These are phyloP conservation scores for Scaptomyza caliginosa DNA, from an alignment of 2,888 invertebrate genomes.

Conservation along the genomic window DNA sequence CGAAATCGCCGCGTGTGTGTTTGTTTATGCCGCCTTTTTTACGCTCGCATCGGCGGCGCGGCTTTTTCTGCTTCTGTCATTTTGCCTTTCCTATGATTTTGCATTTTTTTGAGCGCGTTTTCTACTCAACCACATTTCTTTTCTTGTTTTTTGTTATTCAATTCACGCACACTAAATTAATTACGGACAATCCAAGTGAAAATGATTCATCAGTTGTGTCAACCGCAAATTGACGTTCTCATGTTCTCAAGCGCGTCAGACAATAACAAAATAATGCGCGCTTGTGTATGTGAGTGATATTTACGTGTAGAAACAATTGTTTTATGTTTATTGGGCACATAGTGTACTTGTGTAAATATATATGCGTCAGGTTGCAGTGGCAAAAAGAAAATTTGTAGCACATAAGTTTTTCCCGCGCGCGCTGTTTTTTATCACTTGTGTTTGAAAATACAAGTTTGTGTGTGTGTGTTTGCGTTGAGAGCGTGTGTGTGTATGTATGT, in stretches of 20 bases:
- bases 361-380: constrained; percentile 11
- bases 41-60: constrained; percentile 56
- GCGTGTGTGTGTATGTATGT: constrained; percentile 31
- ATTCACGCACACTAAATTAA: constrained; percentile 17
- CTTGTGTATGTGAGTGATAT: constrained; percentile 13
- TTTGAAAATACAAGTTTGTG: constrained; percentile 5
- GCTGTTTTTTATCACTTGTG: constrained; percentile 16
- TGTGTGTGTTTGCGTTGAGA: constrained; percentile 1
- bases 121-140: constrained; percentile 11
- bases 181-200: constrained; percentile 8
- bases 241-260: constrained; percentile 11
- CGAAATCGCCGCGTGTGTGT: constrained; percentile 78
- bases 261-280: constrained; percentile 38
- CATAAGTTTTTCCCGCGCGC: constrained; percentile 50
- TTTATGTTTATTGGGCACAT: background rate
- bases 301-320: constrained; percentile 6
- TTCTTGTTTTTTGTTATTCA: constrained; percentile 10
- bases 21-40: constrained; percentile 78
- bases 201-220: constrained; percentile 47
- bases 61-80: constrained; percentile 60
- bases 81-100: constrained; percentile 51
- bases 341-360: background rate
- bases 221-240: constrained; percentile 7
- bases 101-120: constrained; percentile 48
- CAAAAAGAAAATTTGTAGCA: constrained; percentile 2